These are phyloP conservation scores for Aelia acuminata DNA, from an alignment of 2,888 invertebrate genomes.

Conservation along the genomic window DNA sequence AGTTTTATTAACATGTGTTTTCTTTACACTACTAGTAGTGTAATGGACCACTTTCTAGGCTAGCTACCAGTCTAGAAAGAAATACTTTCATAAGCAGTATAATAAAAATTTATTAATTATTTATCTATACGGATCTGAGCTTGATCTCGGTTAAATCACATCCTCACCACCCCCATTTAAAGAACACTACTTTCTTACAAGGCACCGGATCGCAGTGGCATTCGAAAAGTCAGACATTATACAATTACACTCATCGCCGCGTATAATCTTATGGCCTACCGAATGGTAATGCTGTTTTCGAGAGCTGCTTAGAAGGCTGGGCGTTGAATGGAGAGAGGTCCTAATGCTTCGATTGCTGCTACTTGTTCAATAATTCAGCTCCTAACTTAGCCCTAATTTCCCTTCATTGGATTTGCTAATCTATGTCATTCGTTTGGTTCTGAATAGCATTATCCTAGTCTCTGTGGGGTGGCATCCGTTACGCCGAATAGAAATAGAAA, in stretches of 20 bases:
- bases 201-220: background rate
- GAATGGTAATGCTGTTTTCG: background rate
- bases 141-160: too few species aligned
- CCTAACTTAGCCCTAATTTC: background rate
- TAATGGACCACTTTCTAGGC: too few species aligned
- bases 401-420: slow-evolving; percentile 10
- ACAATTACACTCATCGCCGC: background rate
- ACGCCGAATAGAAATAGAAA: background rate
- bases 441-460: background rate
- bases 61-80: too few species aligned
- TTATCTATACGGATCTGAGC: too few species aligned
- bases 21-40: too few species aligned
- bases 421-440: background rate
- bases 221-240: background rate
- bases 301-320: too few species aligned
- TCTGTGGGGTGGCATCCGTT: background rate
- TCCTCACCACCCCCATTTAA: too few species aligned
- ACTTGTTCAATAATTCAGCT: slow-evolving; percentile 5
- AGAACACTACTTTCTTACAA: too few species aligned
- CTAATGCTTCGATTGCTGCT: background rate
- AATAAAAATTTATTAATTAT: too few species aligned
- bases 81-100: too few species aligned
- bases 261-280: background rate
- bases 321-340: too few species aligned
- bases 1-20: too few species aligned